Evolutionary conservation across 2,888 invertebrate genomes (phyloP).

Genomic region (Omphaloscelis lunosa): DNA sequence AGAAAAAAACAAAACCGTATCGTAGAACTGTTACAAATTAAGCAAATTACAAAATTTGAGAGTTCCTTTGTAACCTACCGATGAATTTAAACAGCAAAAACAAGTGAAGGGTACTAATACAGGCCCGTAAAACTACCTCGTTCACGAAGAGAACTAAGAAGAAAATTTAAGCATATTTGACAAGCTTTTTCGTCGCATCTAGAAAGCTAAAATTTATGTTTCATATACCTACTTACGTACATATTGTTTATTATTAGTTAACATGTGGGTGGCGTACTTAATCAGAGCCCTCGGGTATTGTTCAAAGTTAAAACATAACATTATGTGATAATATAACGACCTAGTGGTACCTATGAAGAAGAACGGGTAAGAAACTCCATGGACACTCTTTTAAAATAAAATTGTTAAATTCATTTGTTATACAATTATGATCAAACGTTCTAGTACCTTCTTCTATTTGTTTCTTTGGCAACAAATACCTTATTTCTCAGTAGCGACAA

Average conservation of each 20-base stretch:
- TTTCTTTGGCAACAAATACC: not conserved
- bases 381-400: no score
- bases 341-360: not conserved
- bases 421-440: not conserved
- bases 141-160: not conserved
- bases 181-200: not conserved
- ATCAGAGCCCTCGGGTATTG: slow-evolving; percentile 39
- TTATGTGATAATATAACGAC: slow-evolving; percentile 25
- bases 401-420: no score
- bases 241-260: slow-evolving; percentile 40
- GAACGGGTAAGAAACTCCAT: no score
- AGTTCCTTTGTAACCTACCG: not conserved
- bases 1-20: not conserved
- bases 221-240: slow-evolving; percentile 7
- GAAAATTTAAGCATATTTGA: not conserved
- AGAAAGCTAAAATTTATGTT: not conserved
- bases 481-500: slow-evolving; percentile 1
- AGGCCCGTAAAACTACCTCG: no score
- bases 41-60: not conserved
- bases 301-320: slow-evolving; percentile 40
- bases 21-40: not conserved
- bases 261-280: slow-evolving; percentile 18
- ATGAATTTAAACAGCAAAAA: not conserved
- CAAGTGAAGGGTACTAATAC: not conserved
- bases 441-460: not conserved